Base-by-base conservation (phyloP, 37 sponge, comb jelly and placozoan genomes). In the Spongilla lacustris region DNA sequence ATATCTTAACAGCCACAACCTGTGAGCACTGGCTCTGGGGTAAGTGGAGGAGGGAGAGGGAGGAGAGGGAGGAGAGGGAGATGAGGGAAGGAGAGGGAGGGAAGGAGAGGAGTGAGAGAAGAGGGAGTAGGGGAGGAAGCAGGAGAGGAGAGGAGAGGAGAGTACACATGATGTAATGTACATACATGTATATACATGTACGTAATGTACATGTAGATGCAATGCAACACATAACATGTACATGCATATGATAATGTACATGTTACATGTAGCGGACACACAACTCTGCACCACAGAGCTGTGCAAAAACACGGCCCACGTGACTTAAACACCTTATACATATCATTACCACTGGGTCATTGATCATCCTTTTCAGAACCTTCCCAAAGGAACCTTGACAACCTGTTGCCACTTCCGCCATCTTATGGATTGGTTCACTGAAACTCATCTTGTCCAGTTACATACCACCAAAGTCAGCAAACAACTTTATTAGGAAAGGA, bases 1-100 rank as follows among this genome's bases (percentile, higher is more conserved):
- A 87, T 58, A 85, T 50, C 70, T 91, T 91, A 33, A 87, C 84
- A 26, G 92, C 92, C 41, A 87, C 92, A 12, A 75, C 78, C 19
- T 78, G 24, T 17, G 77, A 58, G 22, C 68, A 69, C 36, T 82
- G 50, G 41, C 58, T 50, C 81, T 86, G 37, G 30, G 21, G 30
- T 4, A 72, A 22, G 34, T 9, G 21, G 75, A 74, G 36, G 34
- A 36, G 33, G 73, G 30, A 10, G 58, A 17, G 11, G 58, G 11
- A 1, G 58, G 19, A 19, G 58, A 14, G 21, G 12, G 58, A 10
- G 58, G 58, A 17, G 21, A 58, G 19, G 21, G 21, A 58, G 58
- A 58, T 8, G 58, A 41, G 41, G 6, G 41, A 6, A 41, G 6
- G 41, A 6, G 41, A 58, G 4, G 58, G 58, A 41, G 41, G 6